phyloP scores from a whole-genome alignment of 2,888 invertebrate genomes.

The Pantelozetes paolii region DNA sequence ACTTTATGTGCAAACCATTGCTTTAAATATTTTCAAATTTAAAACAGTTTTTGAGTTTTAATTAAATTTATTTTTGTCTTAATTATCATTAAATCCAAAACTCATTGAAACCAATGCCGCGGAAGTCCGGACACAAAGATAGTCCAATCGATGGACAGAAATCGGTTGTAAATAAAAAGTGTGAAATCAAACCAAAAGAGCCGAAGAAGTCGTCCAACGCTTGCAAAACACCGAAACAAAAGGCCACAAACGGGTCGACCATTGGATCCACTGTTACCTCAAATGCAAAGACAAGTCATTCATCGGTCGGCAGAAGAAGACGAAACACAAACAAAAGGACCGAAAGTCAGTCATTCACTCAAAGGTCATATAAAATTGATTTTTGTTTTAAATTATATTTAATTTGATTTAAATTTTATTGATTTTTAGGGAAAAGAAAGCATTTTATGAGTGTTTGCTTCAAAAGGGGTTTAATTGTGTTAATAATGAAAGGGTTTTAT shows the following conservation, averaged over 20 bases:
- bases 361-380: not conserved
- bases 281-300: not conserved
- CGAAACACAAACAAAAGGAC: not conserved
- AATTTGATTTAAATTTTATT: not conserved
- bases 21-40: too few relatives aligned
- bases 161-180: too few relatives aligned
- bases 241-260: not conserved
- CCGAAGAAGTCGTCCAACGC: too few relatives aligned
- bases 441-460: constrained; percentile 15
- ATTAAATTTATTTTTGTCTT: too few relatives aligned
- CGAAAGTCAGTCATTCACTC: not conserved
- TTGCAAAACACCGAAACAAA: too few relatives aligned
- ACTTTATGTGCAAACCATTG: too few relatives aligned
- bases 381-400: not conserved
- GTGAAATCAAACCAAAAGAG: too few relatives aligned
- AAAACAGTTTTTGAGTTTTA: too few relatives aligned
- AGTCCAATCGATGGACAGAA: too few relatives aligned
- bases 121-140: too few relatives aligned
- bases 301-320: not conserved
- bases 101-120: too few relatives aligned
- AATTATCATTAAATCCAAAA: too few relatives aligned
- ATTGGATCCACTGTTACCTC: not conserved
- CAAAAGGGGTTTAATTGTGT: constrained; percentile 14
- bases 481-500: not conserved
- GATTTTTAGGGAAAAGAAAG: constrained; percentile 25